Percentiles rank a stretch among this genome's conserved stretches.
Evolutionary conservation across 2,113 vertebrate genomes (phyloP).

Genomic region (Pelvicachromis taeniatus): DNA sequence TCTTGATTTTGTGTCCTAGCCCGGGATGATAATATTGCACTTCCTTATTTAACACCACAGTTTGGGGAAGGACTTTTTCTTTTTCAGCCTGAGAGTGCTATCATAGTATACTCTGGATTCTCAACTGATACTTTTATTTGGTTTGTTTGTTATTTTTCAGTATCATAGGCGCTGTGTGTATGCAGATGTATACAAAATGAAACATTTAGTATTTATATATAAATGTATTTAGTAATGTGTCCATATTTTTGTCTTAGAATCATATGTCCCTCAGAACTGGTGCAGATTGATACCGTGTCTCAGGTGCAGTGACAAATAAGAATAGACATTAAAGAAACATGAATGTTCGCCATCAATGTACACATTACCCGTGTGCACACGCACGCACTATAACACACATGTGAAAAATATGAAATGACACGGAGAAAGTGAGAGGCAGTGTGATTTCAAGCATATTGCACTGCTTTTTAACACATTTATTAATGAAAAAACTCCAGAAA

Average conservation of each 20-base stretch:
- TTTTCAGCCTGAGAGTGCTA: background rate
- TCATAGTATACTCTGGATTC: background rate
- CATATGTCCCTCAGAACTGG: background rate
- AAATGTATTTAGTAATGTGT: background rate
- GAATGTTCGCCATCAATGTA: background rate
- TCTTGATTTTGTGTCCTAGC: background rate
- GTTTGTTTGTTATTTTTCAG: accelerated
- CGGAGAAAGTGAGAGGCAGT: background rate
- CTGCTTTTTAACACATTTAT: background rate
- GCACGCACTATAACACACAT: background rate
- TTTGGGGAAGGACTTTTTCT: background rate
- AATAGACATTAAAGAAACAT: background rate
- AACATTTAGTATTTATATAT: background rate
- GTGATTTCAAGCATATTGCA: background rate
- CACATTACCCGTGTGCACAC: background rate
- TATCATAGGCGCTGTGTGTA: background rate
- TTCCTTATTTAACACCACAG: background rate
- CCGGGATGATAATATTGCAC: background rate
- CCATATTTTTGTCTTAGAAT: background rate
- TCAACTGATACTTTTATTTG: background rate
- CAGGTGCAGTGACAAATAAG: background rate
- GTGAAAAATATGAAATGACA: background rate
- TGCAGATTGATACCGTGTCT: background rate
- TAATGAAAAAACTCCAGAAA: background rate
- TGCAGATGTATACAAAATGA: background rate